Evolutionary conservation across 1,140 invertebrate genomes (phyloP), one percentile per base, ranked within the genome.

Genomic region (Rhopalosiphum maidis): DNA sequence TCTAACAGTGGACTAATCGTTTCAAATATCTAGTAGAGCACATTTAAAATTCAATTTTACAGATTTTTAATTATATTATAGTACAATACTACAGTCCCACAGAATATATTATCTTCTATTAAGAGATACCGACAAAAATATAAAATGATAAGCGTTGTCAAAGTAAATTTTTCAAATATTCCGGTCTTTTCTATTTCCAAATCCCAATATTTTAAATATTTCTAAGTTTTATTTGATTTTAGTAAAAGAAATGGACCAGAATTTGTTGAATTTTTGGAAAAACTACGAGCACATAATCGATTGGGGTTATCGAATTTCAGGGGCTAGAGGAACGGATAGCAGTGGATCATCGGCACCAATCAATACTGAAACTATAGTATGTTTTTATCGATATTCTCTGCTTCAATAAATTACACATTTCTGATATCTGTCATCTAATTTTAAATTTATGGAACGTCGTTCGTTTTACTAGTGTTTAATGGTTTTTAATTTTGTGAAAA

Each of bases 241-340:
- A n/a, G 4, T 77, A n/a, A 2, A n/a, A 54, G 51, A 37, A 68
- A 93, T 93, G 91, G 77, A 93, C 35, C 43, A 93, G 7, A 86
- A 86, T 85, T 11, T 93, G 9, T 54, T 41, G 25, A 51, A 93
- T 93, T 93, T 93, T 93, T 93, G 91, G 91, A 85, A 86, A 51
- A 93, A 86, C 41, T 93, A 93, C n/a, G 91, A 93, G n/a, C 7
- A 93, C 22, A 18, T 93, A n/a, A 86, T 93, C 11, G 55, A 86
- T 43, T 93, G 91, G 91, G 48, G 82, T 22, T 92, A 92, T 8
- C 37, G 43, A 25, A 37, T 92, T 48, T 48, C 90, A 6, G n/a
- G 90, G 23, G 68, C 43, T 25, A 30, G n/a, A 0, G 9, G 6
- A 92, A 25, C 22, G 15, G 35, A 83, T 83, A 15, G 23, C 21